These are phyloP conservation scores for Huso huso DNA, from an alignment of 2,797 vertebrate genomes.

Conservation along the genomic window DNA sequence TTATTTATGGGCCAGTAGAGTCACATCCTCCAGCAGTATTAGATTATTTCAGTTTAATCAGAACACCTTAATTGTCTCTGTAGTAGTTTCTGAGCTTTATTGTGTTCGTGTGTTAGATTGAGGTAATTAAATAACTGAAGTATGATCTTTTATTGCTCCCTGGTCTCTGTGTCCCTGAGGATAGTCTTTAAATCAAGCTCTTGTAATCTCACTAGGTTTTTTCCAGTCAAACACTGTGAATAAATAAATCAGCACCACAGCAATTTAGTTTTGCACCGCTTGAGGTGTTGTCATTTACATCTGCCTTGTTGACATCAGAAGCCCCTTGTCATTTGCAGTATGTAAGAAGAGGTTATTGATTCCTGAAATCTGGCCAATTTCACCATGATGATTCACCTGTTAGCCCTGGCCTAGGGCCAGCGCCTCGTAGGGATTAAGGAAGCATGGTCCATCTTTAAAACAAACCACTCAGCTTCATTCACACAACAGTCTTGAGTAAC, in stretches of 20 bases:
- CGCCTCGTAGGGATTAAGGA: too few species aligned
- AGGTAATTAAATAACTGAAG: not conserved
- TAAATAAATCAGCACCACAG: not conserved
- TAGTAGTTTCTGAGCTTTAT: not conserved
- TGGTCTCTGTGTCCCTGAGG: not conserved
- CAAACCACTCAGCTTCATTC: too few species aligned
- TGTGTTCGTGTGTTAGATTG: not conserved
- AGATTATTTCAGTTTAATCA: too few species aligned
- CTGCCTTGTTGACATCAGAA: not conserved
- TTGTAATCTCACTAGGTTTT: not conserved
- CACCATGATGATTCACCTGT: too few species aligned
- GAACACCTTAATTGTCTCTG: not conserved
- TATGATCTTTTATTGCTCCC: not conserved
- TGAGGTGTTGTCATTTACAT: not conserved
- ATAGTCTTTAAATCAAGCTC: not conserved
- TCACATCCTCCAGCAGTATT: too few species aligned
- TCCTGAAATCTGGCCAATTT: too few species aligned
- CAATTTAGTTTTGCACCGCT: not conserved
- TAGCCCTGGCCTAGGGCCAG: too few species aligned
- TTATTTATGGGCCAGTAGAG: too few species aligned
- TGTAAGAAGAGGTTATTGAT: too few species aligned
- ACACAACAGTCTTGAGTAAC: too few species aligned
- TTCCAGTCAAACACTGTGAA: not conserved
- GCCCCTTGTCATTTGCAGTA: not conserved
- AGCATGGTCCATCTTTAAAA: too few species aligned